Evolutionary conservation across 2,797 vertebrate species (phyloP), one percentile per base, ranked within the genome.

Genomic region (Spea hammondii): DNA sequence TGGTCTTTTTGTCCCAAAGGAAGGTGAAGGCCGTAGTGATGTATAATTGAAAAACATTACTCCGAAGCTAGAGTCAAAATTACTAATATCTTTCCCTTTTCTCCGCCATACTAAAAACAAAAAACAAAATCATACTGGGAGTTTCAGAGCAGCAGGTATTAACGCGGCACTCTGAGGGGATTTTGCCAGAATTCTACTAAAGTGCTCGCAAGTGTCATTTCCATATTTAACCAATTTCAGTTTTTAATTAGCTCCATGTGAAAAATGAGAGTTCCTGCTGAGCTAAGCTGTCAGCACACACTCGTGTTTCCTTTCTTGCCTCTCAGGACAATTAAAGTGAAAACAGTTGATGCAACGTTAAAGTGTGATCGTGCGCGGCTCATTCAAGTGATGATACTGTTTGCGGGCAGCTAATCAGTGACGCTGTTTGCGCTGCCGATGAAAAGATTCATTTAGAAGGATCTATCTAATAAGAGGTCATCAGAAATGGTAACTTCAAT

Each of bases 151-250:
- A 92, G 91, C 91, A 92, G 91, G 92, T 93, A 92, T 90, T 87
- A 88, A 90, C 85, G 81, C 88, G 86, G 91, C 88, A 75, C 91
- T 92, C 92, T 89, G 64, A 89, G 90, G 92, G 91, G 90, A 91
- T 90, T 93, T 92, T 89, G 86, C 90, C 88, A 91, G 90, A 92
- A 92, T 92, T 93, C 90, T 91, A 89, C 89, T 93, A 91, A 92
- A 92, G 90, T 93, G 91, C 89, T 92, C 89, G 89, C 89, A 91
- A 92, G 91, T 93, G 91, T 92, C 91, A 92, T 93, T 93, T 93
- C 91, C 90, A 92, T 92, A 93, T 93, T 94, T 93, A 94, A 92
- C 92, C 93, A 93, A 93, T 94, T 93, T 92, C 91, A 90, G 91
- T 92, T 93, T 93, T 93, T 93, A 93, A 94, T 93, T 93, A 93